These are phyloP conservation scores for Hydraecia micacea DNA, from an alignment of 2,888 invertebrate species.

Conservation along the genomic window DNA sequence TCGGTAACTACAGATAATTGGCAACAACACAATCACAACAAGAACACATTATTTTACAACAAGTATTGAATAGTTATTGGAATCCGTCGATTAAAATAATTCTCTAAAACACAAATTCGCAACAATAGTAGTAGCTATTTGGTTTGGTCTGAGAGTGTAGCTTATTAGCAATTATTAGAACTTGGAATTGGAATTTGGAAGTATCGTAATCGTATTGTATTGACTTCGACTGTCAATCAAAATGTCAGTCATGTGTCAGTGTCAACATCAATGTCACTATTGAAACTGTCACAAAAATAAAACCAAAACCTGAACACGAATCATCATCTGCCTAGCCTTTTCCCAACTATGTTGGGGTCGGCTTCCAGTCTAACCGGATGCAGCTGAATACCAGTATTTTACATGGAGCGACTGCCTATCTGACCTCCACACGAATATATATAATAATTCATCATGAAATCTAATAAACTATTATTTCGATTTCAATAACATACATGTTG, in stretches of 20 bases:
- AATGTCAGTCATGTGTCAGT: background rate
- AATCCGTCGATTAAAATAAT: background rate
- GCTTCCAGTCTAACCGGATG: no score
- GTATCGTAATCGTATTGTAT: no score
- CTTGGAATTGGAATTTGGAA: no score
- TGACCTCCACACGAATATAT: no score
- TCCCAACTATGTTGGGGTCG: no score
- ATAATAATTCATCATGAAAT: background rate
- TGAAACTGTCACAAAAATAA: background rate
- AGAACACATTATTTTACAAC: conserved; percentile 12
- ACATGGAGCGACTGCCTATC: no score
- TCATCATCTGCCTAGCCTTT: no score
- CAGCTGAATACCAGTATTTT: no score
- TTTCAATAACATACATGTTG: background rate
- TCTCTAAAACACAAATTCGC: background rate
- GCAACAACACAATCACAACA: background rate
- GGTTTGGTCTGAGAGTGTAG: no score
- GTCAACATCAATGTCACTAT: background rate
- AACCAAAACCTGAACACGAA: background rate
- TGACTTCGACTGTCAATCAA: background rate
- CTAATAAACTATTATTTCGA: background rate
- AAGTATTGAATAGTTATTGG: background rate
- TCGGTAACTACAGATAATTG: conserved; percentile 1
- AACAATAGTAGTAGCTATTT: no score
- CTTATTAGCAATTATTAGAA: no score